These are phyloP conservation scores for Lydus trimaculatus DNA, from an alignment of 2,888 invertebrate genomes.

Conservation along the genomic window DNA sequence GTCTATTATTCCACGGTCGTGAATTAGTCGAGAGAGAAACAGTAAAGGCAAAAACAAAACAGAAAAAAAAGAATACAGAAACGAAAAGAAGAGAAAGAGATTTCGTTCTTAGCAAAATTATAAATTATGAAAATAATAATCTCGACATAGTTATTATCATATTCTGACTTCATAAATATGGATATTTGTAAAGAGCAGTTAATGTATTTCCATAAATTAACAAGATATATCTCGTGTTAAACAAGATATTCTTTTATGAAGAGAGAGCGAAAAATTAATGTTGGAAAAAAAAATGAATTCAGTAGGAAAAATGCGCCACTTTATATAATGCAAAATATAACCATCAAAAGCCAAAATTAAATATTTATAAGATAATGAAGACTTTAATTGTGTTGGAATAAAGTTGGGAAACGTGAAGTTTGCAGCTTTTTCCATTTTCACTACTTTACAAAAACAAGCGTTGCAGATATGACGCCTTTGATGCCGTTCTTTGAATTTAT, in stretches of 20 bases:
- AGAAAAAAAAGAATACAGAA: neutral
- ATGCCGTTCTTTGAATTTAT: slow-evolving; percentile 23
- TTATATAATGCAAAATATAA: slow-evolving; percentile 22
- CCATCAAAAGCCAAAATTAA: slow-evolving; percentile 15
- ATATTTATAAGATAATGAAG: slow-evolving; percentile 33
- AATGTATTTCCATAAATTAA: slow-evolving; percentile 42
- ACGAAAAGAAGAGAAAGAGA: neutral
- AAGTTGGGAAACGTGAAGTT: slow-evolving; percentile 6
- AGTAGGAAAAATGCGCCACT: slow-evolving; percentile 4
- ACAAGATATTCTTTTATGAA: neutral
- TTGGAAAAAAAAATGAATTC: neutral
- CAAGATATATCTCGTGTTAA: slow-evolving; percentile 12
- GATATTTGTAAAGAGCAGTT: slow-evolving; percentile 37
- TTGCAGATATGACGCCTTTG: slow-evolving; percentile 11
- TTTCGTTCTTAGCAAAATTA: slow-evolving; percentile 19
- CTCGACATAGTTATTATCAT: slow-evolving; percentile 31
- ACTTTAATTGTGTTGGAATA: slow-evolving; percentile 29
- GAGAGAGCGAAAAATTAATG: neutral
- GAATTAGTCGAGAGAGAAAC: neutral
- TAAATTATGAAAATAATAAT: slow-evolving; percentile 30
- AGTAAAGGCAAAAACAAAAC: no score
- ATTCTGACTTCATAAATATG: slow-evolving; percentile 36
- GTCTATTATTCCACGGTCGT: slow-evolving; percentile 6
- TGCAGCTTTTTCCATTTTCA: neutral
- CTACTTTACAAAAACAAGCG: neutral